Percentiles rank a stretch among this genome's conserved stretches.
Evolutionary conservation across 2,113 vertebrate species (phyloP).

Genomic region (Myocastor coypus): DNA sequence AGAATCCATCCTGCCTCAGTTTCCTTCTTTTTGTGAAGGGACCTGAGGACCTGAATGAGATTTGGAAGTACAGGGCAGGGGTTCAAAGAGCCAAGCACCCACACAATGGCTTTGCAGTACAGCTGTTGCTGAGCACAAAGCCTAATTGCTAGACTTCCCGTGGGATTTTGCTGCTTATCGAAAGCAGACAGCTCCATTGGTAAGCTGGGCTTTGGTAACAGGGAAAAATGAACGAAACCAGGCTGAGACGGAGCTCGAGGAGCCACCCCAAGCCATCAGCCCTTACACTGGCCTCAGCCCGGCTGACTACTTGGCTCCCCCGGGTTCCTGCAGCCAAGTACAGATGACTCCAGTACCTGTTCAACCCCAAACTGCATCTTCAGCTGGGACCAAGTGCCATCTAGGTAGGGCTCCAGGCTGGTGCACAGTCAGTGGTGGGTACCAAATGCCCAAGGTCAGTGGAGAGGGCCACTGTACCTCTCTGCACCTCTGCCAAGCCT

Average conservation of each 20-base stretch:
- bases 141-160: rapidly evolving
- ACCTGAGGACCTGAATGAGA: neutral
- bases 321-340: conserved; percentile 47
- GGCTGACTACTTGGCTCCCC: conserved; percentile 61
- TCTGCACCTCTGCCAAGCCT: neutral
- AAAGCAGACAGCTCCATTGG: conserved; percentile 60
- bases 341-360: conserved; percentile 72
- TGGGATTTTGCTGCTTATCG: rapidly evolving
- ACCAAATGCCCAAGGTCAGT: neutral
- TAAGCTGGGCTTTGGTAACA: conserved; percentile 53
- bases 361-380: neutral
- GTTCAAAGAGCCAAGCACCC: neutral
- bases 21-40: neutral
- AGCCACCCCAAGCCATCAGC: neutral
- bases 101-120: rapidly evolving
- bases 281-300: conserved; percentile 66
- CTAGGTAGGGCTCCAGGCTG: conserved; percentile 71
- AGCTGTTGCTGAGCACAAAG: neutral
- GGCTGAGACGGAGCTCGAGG: conserved; percentile 59
- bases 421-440: conserved; percentile 54
- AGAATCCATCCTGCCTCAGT: neutral
- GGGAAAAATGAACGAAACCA: conserved; percentile 69
- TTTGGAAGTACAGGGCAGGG: rapidly evolving
- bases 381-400: conserved; percentile 77
- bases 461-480: conserved; percentile 9